These are phyloP conservation scores for Cheirogaleus major DNA, from an alignment of 2,797 vertebrate species.

Conservation along the genomic window DNA sequence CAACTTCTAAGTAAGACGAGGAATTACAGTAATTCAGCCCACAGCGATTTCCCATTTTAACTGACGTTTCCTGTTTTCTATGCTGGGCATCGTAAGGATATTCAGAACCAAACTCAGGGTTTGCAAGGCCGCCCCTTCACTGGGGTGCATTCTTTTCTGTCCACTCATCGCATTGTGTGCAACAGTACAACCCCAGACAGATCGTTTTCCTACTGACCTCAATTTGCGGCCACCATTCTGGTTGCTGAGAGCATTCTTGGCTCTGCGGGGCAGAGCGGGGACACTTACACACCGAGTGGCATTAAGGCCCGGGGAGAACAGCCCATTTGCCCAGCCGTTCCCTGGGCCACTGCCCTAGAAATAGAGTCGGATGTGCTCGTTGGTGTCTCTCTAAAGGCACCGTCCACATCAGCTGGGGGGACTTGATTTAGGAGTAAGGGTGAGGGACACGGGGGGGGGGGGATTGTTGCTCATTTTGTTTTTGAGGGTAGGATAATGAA, in stretches of 20 bases:
- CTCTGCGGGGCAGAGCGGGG: background rate
- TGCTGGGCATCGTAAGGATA: constrained; percentile 85
- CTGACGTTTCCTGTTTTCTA: constrained; percentile 78
- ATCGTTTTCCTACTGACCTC: constrained; percentile 62
- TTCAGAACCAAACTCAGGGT: constrained; percentile 84
- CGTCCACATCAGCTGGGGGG: background rate
- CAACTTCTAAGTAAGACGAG: constrained; percentile 58
- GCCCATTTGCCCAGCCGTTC: rapidly evolving
- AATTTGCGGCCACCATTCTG: background rate
- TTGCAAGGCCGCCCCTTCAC: constrained; percentile 85
- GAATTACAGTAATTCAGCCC: constrained; percentile 71
- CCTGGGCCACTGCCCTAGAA: background rate
- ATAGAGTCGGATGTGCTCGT: background rate
- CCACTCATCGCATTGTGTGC: constrained; percentile 54
- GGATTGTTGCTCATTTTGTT: background rate
- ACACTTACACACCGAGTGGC: background rate
- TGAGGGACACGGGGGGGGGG: background rate
- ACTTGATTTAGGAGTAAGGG: background rate
- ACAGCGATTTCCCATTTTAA: constrained; percentile 80
- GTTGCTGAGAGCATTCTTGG: background rate
- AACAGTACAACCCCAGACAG: background rate
- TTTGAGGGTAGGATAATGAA: background rate
- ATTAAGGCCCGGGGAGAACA: background rate
- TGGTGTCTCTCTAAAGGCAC: background rate
- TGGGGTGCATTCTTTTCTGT: constrained; percentile 80